Evolutionary conservation across 2,797 vertebrate species (phyloP).

Genomic region (Setipinna tenuifilis): DNA sequence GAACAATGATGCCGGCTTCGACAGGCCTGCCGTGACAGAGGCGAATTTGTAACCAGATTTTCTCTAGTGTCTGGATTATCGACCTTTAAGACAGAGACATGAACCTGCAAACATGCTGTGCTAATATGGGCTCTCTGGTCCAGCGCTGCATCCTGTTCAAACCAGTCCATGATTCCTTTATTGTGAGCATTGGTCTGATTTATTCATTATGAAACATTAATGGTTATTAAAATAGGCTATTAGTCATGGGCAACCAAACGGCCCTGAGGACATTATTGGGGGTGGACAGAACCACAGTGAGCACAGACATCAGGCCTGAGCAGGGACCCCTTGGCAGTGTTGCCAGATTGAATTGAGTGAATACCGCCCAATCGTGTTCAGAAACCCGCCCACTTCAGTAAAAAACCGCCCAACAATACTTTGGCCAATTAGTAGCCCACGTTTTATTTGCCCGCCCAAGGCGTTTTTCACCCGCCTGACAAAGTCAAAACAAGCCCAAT

Average conservation of each 20-base stretch:
- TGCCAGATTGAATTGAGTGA: too few species aligned
- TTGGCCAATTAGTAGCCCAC: too few species aligned
- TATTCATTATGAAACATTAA: background rate
- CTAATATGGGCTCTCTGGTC: background rate
- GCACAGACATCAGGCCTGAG: background rate
- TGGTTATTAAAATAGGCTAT: background rate
- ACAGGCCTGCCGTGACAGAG: background rate
- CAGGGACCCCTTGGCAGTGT: too few species aligned
- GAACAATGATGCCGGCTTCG: background rate
- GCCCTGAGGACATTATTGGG: background rate
- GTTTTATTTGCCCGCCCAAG: too few species aligned
- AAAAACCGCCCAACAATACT: too few species aligned
- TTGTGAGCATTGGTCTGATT: too few species aligned
- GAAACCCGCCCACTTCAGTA: too few species aligned
- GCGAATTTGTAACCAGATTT: background rate
- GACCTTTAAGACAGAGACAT: background rate
- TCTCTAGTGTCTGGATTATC: background rate
- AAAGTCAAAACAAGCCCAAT: too few species aligned
- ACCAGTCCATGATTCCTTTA: background rate
- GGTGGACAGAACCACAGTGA: background rate
- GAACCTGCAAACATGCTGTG: slow-evolving; percentile 2
- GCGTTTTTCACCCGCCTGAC: too few species aligned
- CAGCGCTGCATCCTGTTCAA: background rate
- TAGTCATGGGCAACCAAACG: background rate
- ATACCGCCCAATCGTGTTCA: too few species aligned